A percentile compares a stretch with the other conserved stretches of the same genome.
Conservation (phyloP, 92 coral and sea anemone species). For the Blastomussa wellsi region DNA sequence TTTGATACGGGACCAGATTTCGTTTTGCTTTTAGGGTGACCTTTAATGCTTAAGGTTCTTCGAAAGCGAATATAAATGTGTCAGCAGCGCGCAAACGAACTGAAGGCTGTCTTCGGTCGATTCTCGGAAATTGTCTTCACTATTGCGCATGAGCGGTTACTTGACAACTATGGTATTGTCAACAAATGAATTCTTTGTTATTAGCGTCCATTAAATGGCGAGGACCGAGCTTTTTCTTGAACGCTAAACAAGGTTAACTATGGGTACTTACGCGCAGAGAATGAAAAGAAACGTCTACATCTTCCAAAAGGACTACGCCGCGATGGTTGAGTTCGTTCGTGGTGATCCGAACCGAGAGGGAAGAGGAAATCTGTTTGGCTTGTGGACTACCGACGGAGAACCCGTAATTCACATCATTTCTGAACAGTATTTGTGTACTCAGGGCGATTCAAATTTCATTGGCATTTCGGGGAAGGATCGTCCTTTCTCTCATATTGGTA, state of each 20-base stretch:
- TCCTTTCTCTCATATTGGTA: conserved; percentile 24
- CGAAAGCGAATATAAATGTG: background rate
- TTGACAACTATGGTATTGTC: background rate
- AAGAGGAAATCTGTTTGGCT: conserved; percentile 78
- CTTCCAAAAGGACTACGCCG: conserved; percentile 55
- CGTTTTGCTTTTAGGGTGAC: background rate
- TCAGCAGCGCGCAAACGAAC: background rate
- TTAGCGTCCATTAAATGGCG: background rate
- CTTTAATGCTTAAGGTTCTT: background rate
- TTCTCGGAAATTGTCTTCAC: background rate
- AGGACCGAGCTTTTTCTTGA: background rate
- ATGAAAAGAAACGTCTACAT: conserved; percentile 8
- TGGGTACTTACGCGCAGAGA: background rate
- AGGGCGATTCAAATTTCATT: background rate
- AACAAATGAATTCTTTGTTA: background rate
- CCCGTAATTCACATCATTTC: conserved; percentile 24
- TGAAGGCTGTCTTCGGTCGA: background rate
- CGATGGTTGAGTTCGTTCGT: conserved; percentile 50
- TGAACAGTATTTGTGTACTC: background rate
- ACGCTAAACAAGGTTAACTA: background rate
- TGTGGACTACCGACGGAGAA: conserved; percentile 57
- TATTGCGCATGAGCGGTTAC: conserved; percentile 4
- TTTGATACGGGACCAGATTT: background rate
- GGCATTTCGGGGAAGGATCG: background rate
- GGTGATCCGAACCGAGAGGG: conserved; percentile 49